Evolutionary conservation across 2,888 invertebrate genomes (phyloP), one percentile per base, ranked within the genome.

Genomic region (Tetrapedia diversipes): DNA sequence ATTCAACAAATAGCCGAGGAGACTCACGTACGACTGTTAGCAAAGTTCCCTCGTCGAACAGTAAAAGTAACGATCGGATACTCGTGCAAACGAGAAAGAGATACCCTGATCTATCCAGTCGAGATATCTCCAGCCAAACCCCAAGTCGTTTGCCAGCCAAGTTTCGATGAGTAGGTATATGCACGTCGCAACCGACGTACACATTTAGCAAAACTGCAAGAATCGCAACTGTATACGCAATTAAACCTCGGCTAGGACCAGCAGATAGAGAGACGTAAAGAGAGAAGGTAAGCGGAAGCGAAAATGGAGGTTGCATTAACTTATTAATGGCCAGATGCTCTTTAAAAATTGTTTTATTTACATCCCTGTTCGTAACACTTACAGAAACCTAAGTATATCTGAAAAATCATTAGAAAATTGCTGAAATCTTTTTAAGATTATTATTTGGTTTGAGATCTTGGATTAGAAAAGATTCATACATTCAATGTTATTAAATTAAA

Each of bases 141-240:
- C 49, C 84, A 81, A 83, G 82, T 80, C 79, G 81, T 84, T 82
- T 81, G 79, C 82, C 63, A 78, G 75, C 68, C 78, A 83, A 82
- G 81, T 84, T 84, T 81, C 59, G 83, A 74, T 57, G 63, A 47
- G 63, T 45, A 47, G 51, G 43, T 65, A 68, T 57, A 68, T n/a
- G n/a, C n/a, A n/a, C 29, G 37, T 51, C 60, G 73, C 65, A 63
- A 71, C 61, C 61, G 56, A 56, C n/a, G n/a, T n/a, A n/a, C 71
- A 61, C 74, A 63, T 66, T 54, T 66, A 56, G 53, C 27, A 24
- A 69, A 51, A 32, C 47, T 77, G 67, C 66, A 60, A 57, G 47
- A 59, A 37, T 54, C 49, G 63, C 49, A 41, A 43, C 74, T 57
- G 43, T 61, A 57, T 74, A 63, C 32, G 49, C 49, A 79, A 74